Base-by-base conservation (phyloP, 1,140 invertebrate species). In the Zaprionus ghesquierei region DNA sequence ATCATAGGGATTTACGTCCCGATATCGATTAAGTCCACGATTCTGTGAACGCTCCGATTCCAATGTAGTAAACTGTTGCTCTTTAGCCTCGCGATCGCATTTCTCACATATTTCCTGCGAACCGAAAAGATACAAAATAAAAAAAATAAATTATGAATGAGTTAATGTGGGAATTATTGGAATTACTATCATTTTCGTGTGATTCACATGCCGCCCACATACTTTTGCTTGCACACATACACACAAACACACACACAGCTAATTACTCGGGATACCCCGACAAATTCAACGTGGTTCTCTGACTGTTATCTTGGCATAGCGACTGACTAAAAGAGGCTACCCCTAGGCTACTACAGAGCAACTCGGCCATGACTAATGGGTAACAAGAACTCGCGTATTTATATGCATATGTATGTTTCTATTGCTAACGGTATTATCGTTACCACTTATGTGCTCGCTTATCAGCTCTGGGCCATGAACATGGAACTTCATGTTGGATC, bases 1-100 rank as follows among this genome's bases (percentile, higher is more conserved):
- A 93, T 99, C 97, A 91, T 96, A 99, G 27, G 98, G 98, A 89
- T 96, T 97, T 1, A 99, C 98, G 95, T 99, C 98, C 91, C 97
- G 94, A 91, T 99, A 99, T 76, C 98, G 94, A 93, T 95, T 96
- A 33, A 95, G 92, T 77, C 77, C 71, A 12, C 91, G 86, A 60
- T 92, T 92, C 12, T 90, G 70, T 58, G 76, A 44, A 93, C 94
- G 89, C 93, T 94, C 61, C 92, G 92, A 85, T 94, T 95, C 89
- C 94, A 93, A 81, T 89, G 92, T 89, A 93, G 92, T 92, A 95
- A 96, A 91, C 93, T 93, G 94, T 95, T 92, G 75, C 59, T 85
- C 81, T 53, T 84, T 90, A 13, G 90, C 89, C 72, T 92, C 92
- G 35, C 90, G 75, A 46, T 93, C 92, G 73, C 93, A 93, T 75